Conservation (phyloP, 2,888 invertebrate genomes). For the Cephus pulcher region DNA sequence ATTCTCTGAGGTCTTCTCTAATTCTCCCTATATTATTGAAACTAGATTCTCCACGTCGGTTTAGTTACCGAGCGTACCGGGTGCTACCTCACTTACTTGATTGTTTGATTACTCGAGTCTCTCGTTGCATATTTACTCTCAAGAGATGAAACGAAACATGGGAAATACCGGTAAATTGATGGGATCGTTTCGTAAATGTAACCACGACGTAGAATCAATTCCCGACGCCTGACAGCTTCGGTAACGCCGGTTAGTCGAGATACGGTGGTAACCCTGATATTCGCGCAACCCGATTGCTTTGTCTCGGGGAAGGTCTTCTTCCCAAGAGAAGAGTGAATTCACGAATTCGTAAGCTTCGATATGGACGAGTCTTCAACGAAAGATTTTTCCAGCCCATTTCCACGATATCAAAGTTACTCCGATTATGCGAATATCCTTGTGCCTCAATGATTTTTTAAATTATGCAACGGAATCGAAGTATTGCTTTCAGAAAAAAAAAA, state of each 20-base stretch:
- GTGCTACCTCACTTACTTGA: neutral
- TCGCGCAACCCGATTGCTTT: neutral
- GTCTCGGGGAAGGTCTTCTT: neutral
- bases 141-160: neutral
- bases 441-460: neutral
- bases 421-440: neutral
- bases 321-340: neutral
- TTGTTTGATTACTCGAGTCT: neutral
- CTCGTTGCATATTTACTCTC: neutral
- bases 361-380: neutral
- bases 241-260: neutral
- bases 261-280: neutral
- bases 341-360: neutral
- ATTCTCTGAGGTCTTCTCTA: neutral
- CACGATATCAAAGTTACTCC: neutral
- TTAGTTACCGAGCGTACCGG: neutral
- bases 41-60: neutral
- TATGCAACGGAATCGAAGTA: neutral
- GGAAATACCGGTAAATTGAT: neutral
- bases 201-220: neutral
- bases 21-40: neutral
- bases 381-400: neutral
- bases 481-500: neutral
- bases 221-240: neutral
- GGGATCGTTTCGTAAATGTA: neutral